Evolutionary conservation across 2,113 vertebrate species (phyloP), one percentile per base, ranked within the genome.

Genomic region (Sinocyclocheilus grahami): DNA sequence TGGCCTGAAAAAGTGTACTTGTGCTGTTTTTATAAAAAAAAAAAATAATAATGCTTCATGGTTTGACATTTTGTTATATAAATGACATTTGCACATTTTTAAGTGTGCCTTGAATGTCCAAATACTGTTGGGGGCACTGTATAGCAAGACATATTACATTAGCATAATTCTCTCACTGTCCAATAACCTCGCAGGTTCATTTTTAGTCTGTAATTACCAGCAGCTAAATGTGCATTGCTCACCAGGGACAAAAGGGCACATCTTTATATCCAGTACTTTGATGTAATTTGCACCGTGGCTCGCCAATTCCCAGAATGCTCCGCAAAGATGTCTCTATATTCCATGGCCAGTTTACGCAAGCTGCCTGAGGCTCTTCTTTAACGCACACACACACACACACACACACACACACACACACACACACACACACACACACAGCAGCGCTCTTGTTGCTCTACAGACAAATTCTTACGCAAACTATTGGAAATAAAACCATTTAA

Each of bases 211-310:
- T 85, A 78, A 91, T 92, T 89, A 90, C 90, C 87, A 65, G 62
- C 83, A n/a, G 58, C 8, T 78, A 65, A 39, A 88, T 78, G 78
- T 13, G 58, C 30, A 67, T 71, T 71, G 89, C 85, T 86, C 91
- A 89, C 91, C 87, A 90, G 90, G 87, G 84, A 90, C 65, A 76
- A 67, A 20, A 80, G 75, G 33, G 37, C 79, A 83, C 71, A 90
- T 91, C 89, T 91, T 91, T 91, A 90, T 91, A 90, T 86, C 90
- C 76, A 83, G 22, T 89, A 24, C 78, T 69, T 88, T 88, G 82
- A 78, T 84, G 78, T 89, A 71, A 91, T 79, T 92, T 65, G 72
- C 30, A 71, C 88, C 83, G 60, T 85, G 86, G 22, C 20, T 81
- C 81, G 82, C 20, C 76, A 87, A 90, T 86, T 79, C 89, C 84